Evolutionary conservation across 2,888 invertebrate genomes (phyloP).

Genomic region (Chouioia cunea): DNA sequence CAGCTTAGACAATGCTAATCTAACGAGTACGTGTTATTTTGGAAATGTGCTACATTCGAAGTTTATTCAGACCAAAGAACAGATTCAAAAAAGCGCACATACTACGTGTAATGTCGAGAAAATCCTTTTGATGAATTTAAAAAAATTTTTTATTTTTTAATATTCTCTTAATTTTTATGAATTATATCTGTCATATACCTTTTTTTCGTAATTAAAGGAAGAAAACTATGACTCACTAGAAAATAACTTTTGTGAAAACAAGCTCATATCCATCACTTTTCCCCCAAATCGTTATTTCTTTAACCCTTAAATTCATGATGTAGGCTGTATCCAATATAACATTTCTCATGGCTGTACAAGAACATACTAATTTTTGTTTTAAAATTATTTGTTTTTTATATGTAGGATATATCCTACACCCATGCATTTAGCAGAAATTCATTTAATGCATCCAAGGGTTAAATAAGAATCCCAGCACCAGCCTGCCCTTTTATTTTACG

Average conservation of each 20-base stretch:
- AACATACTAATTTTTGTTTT: too few relatives aligned
- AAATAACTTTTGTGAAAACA: constrained; percentile 47
- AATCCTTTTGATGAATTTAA: too few relatives aligned
- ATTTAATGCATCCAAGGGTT: too few relatives aligned
- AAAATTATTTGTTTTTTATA: too few relatives aligned
- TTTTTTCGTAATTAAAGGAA: constrained; percentile 48
- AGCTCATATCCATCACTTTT: constrained; percentile 49
- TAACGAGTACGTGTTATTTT: constrained; percentile 44
- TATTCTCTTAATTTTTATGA: constrained; percentile 44
- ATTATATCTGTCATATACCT: constrained; percentile 2
- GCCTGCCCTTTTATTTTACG: constrained; percentile 39
- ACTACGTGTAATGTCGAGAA: constrained; percentile 45
- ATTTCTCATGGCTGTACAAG: too few relatives aligned
- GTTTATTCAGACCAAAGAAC: constrained; percentile 46
- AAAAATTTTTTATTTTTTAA: constrained; percentile 41
- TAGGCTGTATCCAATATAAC: too few relatives aligned
- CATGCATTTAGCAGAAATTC: too few relatives aligned
- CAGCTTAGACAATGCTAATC: constrained; percentile 46
- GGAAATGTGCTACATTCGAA: constrained; percentile 49
- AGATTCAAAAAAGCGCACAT: constrained; percentile 38
- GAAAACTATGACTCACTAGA: constrained; percentile 49
- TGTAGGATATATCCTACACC: too few relatives aligned
- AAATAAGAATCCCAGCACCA: constrained; percentile 37
- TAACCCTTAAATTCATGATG: too few relatives aligned
- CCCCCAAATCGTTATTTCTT: constrained; percentile 43